phyloP scores from a whole-genome alignment of 2,113 vertebrate genomes.

The Albula goreensis region DNA sequence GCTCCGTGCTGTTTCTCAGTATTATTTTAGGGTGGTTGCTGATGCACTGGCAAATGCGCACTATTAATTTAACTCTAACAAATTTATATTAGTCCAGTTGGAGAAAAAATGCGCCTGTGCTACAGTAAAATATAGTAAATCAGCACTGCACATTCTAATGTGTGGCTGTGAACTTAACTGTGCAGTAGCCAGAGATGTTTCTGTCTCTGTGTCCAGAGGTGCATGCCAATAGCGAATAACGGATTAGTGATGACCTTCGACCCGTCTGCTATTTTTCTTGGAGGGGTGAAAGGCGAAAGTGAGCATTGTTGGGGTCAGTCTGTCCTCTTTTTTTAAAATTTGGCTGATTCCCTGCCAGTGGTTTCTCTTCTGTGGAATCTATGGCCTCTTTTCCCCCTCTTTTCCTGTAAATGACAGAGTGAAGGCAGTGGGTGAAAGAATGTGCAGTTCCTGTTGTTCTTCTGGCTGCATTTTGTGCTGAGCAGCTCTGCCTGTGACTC shows the following conservation, averaged over 20 bases:
- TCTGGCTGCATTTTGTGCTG: background rate
- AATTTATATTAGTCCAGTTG: too few relatives aligned
- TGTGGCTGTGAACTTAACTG: background rate
- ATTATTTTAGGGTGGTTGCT: too few relatives aligned
- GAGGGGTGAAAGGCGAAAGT: conserved; percentile 12
- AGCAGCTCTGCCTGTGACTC: conserved; percentile 10
- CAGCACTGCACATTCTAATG: too few relatives aligned
- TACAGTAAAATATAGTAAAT: too few relatives aligned
- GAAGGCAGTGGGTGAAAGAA: conserved; percentile 37
- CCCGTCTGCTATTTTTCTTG: conserved; percentile 28
- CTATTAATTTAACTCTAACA: too few relatives aligned
- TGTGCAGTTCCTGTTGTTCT: conserved; percentile 5
- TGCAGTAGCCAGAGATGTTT: background rate
- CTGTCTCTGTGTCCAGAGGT: background rate
- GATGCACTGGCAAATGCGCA: too few relatives aligned
- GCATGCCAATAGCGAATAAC: background rate
- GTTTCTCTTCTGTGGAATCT: conserved; percentile 6
- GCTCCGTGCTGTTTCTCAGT: too few relatives aligned
- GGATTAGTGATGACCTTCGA: conserved; percentile 41
- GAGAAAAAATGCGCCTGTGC: too few relatives aligned
- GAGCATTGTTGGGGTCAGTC: background rate
- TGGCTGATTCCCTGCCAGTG: background rate
- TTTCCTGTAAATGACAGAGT: conserved; percentile 10
- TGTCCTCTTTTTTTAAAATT: background rate
- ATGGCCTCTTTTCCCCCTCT: background rate